These are phyloP conservation scores for Tachyglossus aculeatus DNA, from an alignment of 2,797 vertebrate species.

Conservation along the genomic window DNA sequence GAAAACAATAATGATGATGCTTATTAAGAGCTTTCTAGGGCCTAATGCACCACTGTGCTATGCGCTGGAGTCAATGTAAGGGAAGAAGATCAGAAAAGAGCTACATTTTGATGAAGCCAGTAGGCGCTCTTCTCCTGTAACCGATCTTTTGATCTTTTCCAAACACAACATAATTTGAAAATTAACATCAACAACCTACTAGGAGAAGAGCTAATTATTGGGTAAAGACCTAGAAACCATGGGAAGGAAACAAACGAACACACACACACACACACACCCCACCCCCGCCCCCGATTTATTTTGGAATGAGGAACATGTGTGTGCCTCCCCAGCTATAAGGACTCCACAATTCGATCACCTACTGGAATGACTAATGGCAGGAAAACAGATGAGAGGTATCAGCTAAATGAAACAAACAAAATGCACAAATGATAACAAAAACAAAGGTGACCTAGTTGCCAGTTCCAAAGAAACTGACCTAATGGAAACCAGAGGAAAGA, in stretches of 20 bases:
- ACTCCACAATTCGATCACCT: conserved; percentile 9
- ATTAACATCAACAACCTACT: conserved; percentile 17
- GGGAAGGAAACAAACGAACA: conserved; percentile 29
- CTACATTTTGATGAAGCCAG: too few relatives aligned
- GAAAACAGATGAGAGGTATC: too few relatives aligned
- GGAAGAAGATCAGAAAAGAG: too few relatives aligned
- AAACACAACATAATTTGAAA: conserved; percentile 17
- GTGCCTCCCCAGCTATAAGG: not conserved
- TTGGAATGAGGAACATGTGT: conserved; percentile 56
- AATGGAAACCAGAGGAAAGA: not conserved
- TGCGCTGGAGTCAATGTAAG: too few relatives aligned
- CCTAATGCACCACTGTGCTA: too few relatives aligned
- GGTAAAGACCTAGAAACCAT: conserved; percentile 36
- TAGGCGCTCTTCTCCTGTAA: too few relatives aligned
- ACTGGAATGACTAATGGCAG: conserved; percentile 36
- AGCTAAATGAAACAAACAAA: conserved; percentile 6
- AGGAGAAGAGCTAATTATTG: conserved; percentile 19
- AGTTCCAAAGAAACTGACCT: not conserved
- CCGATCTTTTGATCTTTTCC: conserved; percentile 15
- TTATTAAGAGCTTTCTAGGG: too few relatives aligned
- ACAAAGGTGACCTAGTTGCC: not conserved
- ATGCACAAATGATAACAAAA: not conserved
- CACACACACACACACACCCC: conserved; percentile 8
- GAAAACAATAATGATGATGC: too few relatives aligned
- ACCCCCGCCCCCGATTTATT: conserved; percentile 61